Base-by-base conservation (phyloP, 2,113 vertebrate species). In the Otus sunia region DNA sequence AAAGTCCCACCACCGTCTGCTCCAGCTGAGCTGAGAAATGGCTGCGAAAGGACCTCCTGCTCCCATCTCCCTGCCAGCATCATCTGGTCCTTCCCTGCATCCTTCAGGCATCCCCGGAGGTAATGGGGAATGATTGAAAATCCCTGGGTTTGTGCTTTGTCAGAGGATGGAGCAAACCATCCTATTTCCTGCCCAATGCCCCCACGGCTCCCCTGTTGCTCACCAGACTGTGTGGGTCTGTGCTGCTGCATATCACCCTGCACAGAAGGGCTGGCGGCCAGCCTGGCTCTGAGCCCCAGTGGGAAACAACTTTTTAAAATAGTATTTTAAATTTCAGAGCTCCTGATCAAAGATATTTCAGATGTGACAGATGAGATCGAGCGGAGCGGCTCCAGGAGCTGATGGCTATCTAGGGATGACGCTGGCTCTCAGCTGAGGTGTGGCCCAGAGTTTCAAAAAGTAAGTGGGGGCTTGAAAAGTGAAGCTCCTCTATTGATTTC, bases 211-310 rank as follows among this genome's bases (percentile, higher is more conserved):
- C n/a, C 47, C 10, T 0, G 0, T 30, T 32, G 47, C 19, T 22
- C 6, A 14, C 29, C 10, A 22, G 32, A 7, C 32, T 3, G 4
- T 2, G 4, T 1, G 0, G 30, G 3, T 63, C 72, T 2, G 1
- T 45, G 64, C 17, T 72, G 29, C 36, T 20, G 39, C 7, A 1
- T 11, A 32, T 34, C 2, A 0, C 32, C n/a, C 63, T 25, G 37
- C n/a, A 9, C 1, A 1, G 60, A 67, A 45, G n/a, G 47, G 27
- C 67, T 45, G 34, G 18, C 0, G 2, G n/a, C 58, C 68, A 71
- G 45, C 36, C 37, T 39, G 52, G 27, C 58, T 66, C 63, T 0
- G 0, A 29, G 41, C 25, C 16, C 39, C 32, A 1, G 10, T 4
- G 18, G 58, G 30, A 55, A 77, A 77, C 26, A 63, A 36, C 29